These are phyloP conservation scores for Phrixothrix hirtus DNA, from an alignment of 2,888 invertebrate genomes.

Conservation along the genomic window DNA sequence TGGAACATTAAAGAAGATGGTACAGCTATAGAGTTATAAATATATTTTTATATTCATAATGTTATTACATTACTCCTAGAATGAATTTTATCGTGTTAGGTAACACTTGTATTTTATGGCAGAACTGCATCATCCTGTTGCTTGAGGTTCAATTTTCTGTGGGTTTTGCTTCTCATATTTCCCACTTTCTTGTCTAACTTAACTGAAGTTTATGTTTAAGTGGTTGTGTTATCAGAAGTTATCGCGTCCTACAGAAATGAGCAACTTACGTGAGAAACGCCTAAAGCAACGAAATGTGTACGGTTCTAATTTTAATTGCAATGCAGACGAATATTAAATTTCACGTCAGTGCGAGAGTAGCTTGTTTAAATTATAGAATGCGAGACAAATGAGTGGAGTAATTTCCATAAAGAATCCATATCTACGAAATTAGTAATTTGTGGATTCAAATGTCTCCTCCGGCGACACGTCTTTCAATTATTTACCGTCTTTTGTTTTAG, in stretches of 20 bases:
- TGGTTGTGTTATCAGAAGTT: slow-evolving; percentile 31
- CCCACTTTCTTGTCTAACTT: slow-evolving; percentile 33
- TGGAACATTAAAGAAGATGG: not conserved
- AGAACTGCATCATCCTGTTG: slow-evolving; percentile 29
- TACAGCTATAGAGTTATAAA: slow-evolving; percentile 16
- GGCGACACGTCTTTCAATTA: slow-evolving; percentile 49
- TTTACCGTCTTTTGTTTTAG: slow-evolving; percentile 50
- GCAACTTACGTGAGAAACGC: slow-evolving; percentile 29
- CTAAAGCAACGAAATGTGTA: slow-evolving; percentile 23
- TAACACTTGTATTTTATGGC: slow-evolving; percentile 28
- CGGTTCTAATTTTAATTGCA: slow-evolving; percentile 25
- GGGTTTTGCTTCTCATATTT: slow-evolving; percentile 30
- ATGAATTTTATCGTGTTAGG: slow-evolving; percentile 25
- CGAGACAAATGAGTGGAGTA: slow-evolving; percentile 27
- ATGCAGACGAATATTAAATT: slow-evolving; percentile 27
- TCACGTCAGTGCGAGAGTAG: slow-evolving; percentile 18
- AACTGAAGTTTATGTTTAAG: slow-evolving; percentile 34
- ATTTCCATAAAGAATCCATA: slow-evolving; percentile 43
- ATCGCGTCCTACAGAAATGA: slow-evolving; percentile 27
- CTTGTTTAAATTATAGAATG: slow-evolving; percentile 23
- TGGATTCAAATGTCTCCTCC: slow-evolving; percentile 42
- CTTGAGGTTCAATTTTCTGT: slow-evolving; percentile 24
- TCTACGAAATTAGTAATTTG: slow-evolving; percentile 47
- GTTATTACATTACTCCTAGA: slow-evolving; percentile 22
- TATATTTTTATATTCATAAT: slow-evolving; percentile 27